phyloP scores from a whole-genome alignment of 37 sponge, comb jelly and placozoan species.

The Petrosia ficiformis region DNA sequence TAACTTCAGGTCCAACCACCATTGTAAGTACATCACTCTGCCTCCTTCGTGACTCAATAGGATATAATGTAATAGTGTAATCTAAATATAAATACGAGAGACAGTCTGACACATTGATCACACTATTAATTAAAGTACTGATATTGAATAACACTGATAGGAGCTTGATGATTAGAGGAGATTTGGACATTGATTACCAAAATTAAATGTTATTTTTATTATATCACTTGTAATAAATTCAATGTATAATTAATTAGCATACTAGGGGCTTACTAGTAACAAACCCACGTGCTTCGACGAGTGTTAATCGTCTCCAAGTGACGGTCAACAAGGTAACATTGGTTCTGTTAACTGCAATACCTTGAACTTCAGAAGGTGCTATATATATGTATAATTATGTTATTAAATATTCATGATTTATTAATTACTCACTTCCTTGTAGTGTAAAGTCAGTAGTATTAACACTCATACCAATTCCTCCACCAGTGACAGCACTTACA shows the following conservation, averaged over 20 bases:
- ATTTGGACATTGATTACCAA: too few relatives aligned
- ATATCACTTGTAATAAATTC: too few relatives aligned
- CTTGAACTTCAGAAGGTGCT: not conserved
- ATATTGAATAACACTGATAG: too few relatives aligned
- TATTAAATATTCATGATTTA: not conserved
- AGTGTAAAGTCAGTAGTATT: not conserved
- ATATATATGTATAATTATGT: not conserved
- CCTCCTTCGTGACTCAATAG: not conserved
- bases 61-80: not conserved
- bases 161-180: too few relatives aligned
- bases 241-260: too few relatives aligned
- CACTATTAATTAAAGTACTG: too few relatives aligned
- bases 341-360: not conserved
- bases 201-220: too few relatives aligned
- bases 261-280: too few relatives aligned
- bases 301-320: not conserved
- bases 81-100: too few relatives aligned
- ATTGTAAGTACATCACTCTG: not conserved
- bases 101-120: too few relatives aligned
- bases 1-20: not conserved
- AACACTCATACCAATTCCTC: not conserved
- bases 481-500: not conserved
- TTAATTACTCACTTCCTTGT: not conserved
- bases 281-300: not conserved
- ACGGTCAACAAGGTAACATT: not conserved